Conservation (phyloP, 2,888 invertebrate genomes). For the Drosophila kuntzei region DNA sequence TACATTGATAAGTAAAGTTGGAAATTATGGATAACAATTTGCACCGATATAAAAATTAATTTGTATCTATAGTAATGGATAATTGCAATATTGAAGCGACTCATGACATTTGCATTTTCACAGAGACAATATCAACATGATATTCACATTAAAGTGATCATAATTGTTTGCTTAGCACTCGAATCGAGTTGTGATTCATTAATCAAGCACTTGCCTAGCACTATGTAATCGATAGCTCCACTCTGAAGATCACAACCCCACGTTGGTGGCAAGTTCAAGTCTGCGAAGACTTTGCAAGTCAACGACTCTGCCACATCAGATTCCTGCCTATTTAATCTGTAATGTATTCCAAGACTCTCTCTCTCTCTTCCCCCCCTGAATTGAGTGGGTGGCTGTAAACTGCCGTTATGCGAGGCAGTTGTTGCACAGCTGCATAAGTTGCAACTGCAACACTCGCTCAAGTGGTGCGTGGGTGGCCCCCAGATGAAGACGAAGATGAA, state of each 20-base stretch:
- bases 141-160: constrained; percentile 9
- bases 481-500: neutral
- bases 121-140: constrained; percentile 1
- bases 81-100: constrained; percentile 1
- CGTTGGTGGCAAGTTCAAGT: constrained; percentile 66
- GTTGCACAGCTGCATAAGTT: constrained; percentile 24
- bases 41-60: neutral
- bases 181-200: constrained; percentile 44
- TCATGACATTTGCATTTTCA: constrained; percentile 24
- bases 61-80: neutral
- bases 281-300: constrained; percentile 19
- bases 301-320: constrained; percentile 10
- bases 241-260: constrained; percentile 22
- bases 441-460: constrained; percentile 18
- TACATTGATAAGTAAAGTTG: neutral
- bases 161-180: constrained; percentile 30
- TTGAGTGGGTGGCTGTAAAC: constrained; percentile 61
- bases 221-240: constrained; percentile 32
- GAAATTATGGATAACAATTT: neutral
- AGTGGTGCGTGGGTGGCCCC: constrained; percentile 41
- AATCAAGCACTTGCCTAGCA: constrained; percentile 54
- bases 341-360: constrained; percentile 27
- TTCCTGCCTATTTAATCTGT: constrained; percentile 25
- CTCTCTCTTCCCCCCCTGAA: neutral
- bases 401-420: constrained; percentile 48